A percentile compares a stretch with the other conserved stretches of the same genome.
Evolutionary conservation across 2,113 vertebrate genomes (phyloP).

Genomic region (Chinchilla lanigera): DNA sequence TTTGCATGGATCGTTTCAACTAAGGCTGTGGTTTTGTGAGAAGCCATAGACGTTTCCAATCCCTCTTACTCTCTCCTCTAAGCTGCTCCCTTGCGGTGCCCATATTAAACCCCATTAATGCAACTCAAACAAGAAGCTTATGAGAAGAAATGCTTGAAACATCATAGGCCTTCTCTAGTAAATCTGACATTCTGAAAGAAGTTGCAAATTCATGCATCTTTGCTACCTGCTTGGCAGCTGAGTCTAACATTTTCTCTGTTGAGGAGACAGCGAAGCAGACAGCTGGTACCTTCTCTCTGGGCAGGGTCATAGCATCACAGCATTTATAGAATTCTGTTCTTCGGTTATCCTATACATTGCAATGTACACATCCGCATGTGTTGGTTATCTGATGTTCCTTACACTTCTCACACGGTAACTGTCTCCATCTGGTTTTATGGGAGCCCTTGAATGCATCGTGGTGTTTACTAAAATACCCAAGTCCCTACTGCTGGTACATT

Average conservation of each 20-base stretch:
- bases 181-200: background rate
- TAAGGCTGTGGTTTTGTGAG: conserved; percentile 68
- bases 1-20: background rate
- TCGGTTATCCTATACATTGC: background rate
- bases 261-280: background rate
- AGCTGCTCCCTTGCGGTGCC: background rate
- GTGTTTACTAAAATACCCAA: background rate
- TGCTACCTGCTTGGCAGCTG: background rate
- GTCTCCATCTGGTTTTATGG: background rate
- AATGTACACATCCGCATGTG: background rate
- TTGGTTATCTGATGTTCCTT: background rate
- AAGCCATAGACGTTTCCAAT: background rate
- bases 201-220: background rate
- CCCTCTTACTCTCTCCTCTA: background rate
- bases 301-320: background rate
- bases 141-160: background rate
- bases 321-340: background rate
- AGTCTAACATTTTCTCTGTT: background rate
- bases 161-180: background rate
- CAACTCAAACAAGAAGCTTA: background rate
- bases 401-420: background rate
- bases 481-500: background rate
- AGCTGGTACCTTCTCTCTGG: background rate
- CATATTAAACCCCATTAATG: background rate
- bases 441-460: background rate